Evolutionary conservation across 2,888 invertebrate genomes (phyloP).

Genomic region (Hyles lineata): DNA sequence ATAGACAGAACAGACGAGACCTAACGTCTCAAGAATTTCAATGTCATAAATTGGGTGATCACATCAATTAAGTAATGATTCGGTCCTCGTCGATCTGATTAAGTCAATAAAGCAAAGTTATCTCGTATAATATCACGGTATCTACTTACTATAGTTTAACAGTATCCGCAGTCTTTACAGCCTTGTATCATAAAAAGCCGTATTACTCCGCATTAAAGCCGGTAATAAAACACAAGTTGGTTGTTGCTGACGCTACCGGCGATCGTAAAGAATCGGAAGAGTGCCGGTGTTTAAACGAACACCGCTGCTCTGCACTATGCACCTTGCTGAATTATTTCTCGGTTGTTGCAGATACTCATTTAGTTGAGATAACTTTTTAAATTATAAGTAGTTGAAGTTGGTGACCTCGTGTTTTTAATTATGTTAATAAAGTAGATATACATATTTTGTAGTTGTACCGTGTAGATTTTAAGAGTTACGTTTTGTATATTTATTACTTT

Average conservation of each 20-base stretch:
- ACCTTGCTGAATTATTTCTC: constrained; percentile 45
- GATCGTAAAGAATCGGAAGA: constrained; percentile 53
- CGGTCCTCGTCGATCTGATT: too few species aligned
- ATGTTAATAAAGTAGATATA: too few species aligned
- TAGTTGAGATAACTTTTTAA: constrained; percentile 19
- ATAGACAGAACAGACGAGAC: too few species aligned
- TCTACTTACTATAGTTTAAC: constrained; percentile 1
- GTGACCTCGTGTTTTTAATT: background rate
- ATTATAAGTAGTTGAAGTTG: background rate
- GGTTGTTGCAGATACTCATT: constrained; percentile 28
- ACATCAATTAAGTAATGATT: too few species aligned
- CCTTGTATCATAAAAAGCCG: constrained; percentile 10
- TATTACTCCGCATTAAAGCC: constrained; percentile 21
- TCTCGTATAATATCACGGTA: background rate
- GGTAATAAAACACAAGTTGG: constrained; percentile 11
- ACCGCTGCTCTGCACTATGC: constrained; percentile 35
- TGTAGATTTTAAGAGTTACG: background rate
- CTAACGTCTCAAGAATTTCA: too few species aligned
- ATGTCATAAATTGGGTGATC: too few species aligned
- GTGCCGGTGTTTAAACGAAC: constrained; percentile 45
- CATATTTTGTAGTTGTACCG: background rate
- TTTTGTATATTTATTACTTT: too few species aligned
- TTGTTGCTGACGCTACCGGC: constrained; percentile 26
- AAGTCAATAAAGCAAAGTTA: background rate
- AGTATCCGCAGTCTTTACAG: background rate